A percentile compares a stretch with the other conserved stretches of the same genome.
Conservation (phyloP, 2,797 vertebrate genomes). For the Labeo calbasu region DNA sequence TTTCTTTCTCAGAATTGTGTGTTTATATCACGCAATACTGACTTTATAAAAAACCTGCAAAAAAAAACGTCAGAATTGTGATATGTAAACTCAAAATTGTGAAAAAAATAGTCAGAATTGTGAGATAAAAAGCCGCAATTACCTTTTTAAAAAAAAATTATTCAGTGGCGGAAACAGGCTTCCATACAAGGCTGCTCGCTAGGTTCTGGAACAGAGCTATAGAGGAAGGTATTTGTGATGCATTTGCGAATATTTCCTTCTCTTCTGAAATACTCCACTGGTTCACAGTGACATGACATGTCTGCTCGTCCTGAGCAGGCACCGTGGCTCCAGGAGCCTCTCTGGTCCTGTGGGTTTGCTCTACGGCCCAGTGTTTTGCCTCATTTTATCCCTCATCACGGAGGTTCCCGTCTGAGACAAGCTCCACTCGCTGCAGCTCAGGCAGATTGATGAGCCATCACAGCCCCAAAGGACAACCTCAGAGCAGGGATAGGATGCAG, state of each 20-base stretch:
- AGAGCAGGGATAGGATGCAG: conserved; percentile 65
- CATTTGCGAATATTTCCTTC: conserved; percentile 4
- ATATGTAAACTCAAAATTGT: no score
- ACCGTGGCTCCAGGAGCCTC: conserved; percentile 18
- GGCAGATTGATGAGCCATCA: conserved; percentile 71
- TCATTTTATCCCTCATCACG: conserved; percentile 69
- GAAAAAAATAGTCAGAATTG: no score
- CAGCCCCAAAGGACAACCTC: conserved; percentile 61
- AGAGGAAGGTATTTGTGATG: conserved; percentile 22
- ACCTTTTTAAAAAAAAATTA: no score
- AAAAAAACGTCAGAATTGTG: no score
- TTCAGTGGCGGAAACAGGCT: no score
- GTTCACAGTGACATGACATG: conserved; percentile 27
- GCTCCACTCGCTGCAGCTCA: conserved; percentile 56
- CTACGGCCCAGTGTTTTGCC: conserved; percentile 48
- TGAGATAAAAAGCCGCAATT: no score
- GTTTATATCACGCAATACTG: no score
- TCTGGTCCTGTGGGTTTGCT: conserved; percentile 58
- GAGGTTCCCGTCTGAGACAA: conserved; percentile 62
- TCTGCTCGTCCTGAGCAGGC: conserved; percentile 34
- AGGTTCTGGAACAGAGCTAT: background rate
- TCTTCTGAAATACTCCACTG: conserved; percentile 27
- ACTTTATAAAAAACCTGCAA: no score
- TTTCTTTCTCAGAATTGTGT: no score
- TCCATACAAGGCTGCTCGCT: background rate